These are phyloP conservation scores for Enteromius paludinosus DNA, from an alignment of 2,797 vertebrate species.

Conservation along the genomic window DNA sequence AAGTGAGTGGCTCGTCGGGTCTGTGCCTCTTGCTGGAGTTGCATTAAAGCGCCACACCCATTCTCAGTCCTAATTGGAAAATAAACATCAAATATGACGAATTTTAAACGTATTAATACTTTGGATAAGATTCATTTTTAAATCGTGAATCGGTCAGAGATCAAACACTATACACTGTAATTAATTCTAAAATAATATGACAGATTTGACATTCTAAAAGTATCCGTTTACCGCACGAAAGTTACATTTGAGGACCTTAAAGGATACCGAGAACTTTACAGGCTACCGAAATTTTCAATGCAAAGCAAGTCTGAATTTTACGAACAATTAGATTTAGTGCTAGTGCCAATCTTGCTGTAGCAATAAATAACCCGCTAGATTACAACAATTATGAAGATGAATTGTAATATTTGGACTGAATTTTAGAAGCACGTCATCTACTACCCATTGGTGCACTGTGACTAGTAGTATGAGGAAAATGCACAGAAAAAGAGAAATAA, in stretches of 20 bases:
- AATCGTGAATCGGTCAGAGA: not conserved
- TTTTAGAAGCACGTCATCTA: not conserved
- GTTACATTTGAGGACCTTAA: not conserved
- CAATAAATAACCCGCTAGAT: constrained; percentile 3
- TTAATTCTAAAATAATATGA: not conserved
- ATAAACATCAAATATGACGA: constrained; percentile 12
- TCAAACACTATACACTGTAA: not conserved
- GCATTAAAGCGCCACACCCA: constrained; percentile 43
- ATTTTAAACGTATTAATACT: constrained; percentile 40
- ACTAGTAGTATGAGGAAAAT: constrained; percentile 1
- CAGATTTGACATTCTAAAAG: not conserved
- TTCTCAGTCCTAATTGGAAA: constrained; percentile 42
- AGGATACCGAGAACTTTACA: not conserved
- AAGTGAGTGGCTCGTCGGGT: not conserved
- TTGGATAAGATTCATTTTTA: constrained; percentile 3
- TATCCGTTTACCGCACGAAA: not conserved
- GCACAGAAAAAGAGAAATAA: not conserved
- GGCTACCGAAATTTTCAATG: not conserved
- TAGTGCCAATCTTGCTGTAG: not conserved
- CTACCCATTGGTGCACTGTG: not conserved
- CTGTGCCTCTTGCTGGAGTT: not conserved
- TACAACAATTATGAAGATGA: not conserved
- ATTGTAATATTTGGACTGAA: not conserved
- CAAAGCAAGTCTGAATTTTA: not conserved
- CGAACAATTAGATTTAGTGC: not conserved